Percentiles rank a stretch among this genome's conserved stretches.
phyloP scores from a whole-genome alignment of 2,888 invertebrate species.

The Xanthia togata region DNA sequence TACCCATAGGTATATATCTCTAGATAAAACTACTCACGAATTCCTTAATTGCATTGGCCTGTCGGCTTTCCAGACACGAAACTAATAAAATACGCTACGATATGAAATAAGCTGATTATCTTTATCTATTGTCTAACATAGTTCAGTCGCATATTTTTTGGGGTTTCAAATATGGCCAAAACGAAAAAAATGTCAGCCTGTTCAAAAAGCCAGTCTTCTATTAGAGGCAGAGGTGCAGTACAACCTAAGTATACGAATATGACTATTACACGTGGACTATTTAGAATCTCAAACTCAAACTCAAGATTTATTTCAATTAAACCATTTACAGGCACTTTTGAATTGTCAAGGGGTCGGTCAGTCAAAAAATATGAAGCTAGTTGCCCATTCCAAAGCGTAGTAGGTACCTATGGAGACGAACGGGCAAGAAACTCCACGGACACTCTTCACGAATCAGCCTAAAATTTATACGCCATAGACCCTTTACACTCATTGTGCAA shows the following conservation, averaged over 20 bases:
- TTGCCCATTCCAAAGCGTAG: too few species aligned
- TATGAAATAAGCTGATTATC: background rate
- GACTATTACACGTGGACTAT: too few species aligned
- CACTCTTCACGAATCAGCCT: too few species aligned
- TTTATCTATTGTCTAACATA: background rate
- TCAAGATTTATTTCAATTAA: too few species aligned
- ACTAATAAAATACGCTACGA: background rate
- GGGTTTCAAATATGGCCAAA: background rate
- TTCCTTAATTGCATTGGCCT: background rate
- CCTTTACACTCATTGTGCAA: background rate
- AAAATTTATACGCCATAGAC: too few species aligned
- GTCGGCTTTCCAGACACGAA: background rate
- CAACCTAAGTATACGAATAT: too few species aligned
- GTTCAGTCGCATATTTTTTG: background rate
- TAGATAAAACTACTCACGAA: slow-evolving; percentile 17
- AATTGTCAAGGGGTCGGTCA: too few species aligned
- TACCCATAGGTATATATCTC: slow-evolving; percentile 15
- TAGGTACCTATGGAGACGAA: too few species aligned
- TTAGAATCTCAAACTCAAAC: too few species aligned
- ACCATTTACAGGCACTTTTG: too few species aligned
- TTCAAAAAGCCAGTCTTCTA: background rate
- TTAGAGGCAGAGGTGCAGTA: background rate
- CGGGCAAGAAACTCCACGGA: too few species aligned
- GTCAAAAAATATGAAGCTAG: too few species aligned
- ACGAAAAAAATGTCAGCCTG: background rate